Evolutionary conservation across 2,797 vertebrate genomes (phyloP).

Genomic region (Rhinella marina): DNA sequence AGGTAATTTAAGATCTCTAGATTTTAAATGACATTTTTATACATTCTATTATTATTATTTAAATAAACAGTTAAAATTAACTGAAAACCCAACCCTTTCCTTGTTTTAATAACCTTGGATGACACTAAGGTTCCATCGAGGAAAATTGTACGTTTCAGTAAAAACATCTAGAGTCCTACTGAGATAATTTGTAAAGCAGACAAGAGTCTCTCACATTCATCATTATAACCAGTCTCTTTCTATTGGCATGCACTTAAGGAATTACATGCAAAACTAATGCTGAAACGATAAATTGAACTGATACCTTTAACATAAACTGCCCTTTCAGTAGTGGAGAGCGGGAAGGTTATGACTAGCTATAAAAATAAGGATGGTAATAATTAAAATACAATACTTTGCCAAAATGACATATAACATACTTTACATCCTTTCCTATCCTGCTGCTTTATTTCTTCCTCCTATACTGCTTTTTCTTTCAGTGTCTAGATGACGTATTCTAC

Average conservation of each 20-base stretch:
- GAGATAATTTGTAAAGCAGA: slow-evolving; percentile 59
- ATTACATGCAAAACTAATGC: slow-evolving; percentile 42
- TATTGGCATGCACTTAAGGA: slow-evolving; percentile 56
- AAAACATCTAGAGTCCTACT: slow-evolving; percentile 47
- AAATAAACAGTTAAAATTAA: slow-evolving; percentile 16
- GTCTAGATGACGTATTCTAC: not conserved
- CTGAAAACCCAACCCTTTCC: not conserved
- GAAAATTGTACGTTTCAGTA: slow-evolving; percentile 27
- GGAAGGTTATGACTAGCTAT: slow-evolving; percentile 39
- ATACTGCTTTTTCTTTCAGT: slow-evolving; percentile 13
- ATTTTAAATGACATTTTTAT: not conserved
- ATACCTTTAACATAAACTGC: slow-evolving; percentile 49
- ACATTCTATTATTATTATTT: slow-evolving; percentile 26
- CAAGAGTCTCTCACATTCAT: slow-evolving; percentile 51
- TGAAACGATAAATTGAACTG: slow-evolving; percentile 52
- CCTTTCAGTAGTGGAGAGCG: slow-evolving; percentile 24
- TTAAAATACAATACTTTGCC: slow-evolving; percentile 45
- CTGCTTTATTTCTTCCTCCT: slow-evolving; percentile 36
- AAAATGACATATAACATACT: slow-evolving; percentile 44
- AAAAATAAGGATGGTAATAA: slow-evolving; percentile 51
- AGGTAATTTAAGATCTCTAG: not conserved
- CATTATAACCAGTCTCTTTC: slow-evolving; percentile 47
- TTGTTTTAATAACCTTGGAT: slow-evolving; percentile 43
- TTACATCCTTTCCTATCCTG: slow-evolving; percentile 51
- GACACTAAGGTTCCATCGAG: slow-evolving; percentile 24